A percentile compares a stretch with the other conserved stretches of the same genome.
Evolutionary conservation across 2,113 vertebrate genomes (phyloP).

Genomic region (Ammospiza caudacuta): DNA sequence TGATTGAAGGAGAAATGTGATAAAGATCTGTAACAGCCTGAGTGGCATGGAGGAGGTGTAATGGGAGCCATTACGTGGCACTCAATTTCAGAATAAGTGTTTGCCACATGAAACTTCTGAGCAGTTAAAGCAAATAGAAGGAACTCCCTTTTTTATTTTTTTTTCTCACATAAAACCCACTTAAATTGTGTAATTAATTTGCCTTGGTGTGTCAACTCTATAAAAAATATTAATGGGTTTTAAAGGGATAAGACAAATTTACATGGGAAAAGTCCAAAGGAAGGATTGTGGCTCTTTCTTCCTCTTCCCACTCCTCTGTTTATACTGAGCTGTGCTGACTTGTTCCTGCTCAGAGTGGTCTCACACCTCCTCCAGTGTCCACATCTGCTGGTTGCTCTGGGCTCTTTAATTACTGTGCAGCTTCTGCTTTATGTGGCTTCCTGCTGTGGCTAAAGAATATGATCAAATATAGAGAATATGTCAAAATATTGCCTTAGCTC

Average conservation of each 20-base stretch:
- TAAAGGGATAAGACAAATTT: not conserved
- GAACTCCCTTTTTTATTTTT: not conserved
- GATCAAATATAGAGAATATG: not conserved
- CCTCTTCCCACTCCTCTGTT: not conserved
- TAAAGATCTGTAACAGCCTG: not conserved
- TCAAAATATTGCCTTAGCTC: not conserved
- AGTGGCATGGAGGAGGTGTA: constrained; percentile 19
- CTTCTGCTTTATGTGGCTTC: not conserved
- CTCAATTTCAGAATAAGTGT: constrained; percentile 22
- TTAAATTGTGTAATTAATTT: not conserved
- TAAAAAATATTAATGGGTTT: not conserved
- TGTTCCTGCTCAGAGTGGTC: not conserved
- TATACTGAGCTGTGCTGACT: not conserved
- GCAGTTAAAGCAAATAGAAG: constrained; percentile 14
- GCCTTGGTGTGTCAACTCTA: not conserved
- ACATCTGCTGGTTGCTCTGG: not conserved
- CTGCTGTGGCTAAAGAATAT: not conserved
- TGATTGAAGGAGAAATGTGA: not conserved
- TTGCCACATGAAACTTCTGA: not conserved
- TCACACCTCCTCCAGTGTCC: not conserved
- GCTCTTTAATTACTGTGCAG: not conserved
- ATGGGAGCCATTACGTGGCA: not conserved
- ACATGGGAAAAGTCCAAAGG: not conserved
- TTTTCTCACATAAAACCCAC: not conserved
- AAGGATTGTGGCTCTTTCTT: not conserved